Evolutionary conservation across 2,888 invertebrate genomes (phyloP), one percentile per base, ranked within the genome.

Genomic region (Litoditis marina): DNA sequence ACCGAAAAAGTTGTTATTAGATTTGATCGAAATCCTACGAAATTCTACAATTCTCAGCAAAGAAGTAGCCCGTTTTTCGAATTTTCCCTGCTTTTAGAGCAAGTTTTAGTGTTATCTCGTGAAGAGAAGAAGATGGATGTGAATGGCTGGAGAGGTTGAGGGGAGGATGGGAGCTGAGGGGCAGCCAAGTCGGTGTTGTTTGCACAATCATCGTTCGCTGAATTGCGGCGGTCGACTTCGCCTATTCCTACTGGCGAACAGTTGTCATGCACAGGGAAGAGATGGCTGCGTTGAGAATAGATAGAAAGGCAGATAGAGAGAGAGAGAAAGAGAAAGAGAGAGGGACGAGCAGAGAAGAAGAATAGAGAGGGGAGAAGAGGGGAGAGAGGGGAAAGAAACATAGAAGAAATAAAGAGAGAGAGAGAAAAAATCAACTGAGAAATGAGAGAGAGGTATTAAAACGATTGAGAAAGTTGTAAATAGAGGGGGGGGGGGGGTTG

Each of bases 321-420:
- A 22, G 19, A 50, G 44, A 59, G 31, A 53, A 16, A 25, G 53
- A 54, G 36, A 36, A 55, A 47, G 19, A 60, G 60, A 53, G 28
- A 19, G 19, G 28, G 60, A 28, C 27, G 39, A 55, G 27, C 19
- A 36, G 30, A 39, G 31, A 42, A 22, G 53, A 59, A 27, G 51
- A 31, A 34, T 25, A 42, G 61, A 30, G 22, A 42, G 19, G 31
- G 32, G 46, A 61, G 36, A 16, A 55, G 32, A 34, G n/a, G 50
- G 28, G 13, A 27, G 55, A 53, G 61, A 22, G 16, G 46, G 50
- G 49, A 53, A 57, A 42, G 55, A 39, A 49, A 55, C 30, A 47
- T 47, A 32, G 49, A 46, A 55, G 54, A 55, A 54, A 44, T 42
- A 54, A 44, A 54, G 42, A 54, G 42, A 44, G 57, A 49, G 57